These are phyloP conservation scores for Peucedramus taeniatus DNA, from an alignment of 2,113 vertebrate species.

Conservation along the genomic window DNA sequence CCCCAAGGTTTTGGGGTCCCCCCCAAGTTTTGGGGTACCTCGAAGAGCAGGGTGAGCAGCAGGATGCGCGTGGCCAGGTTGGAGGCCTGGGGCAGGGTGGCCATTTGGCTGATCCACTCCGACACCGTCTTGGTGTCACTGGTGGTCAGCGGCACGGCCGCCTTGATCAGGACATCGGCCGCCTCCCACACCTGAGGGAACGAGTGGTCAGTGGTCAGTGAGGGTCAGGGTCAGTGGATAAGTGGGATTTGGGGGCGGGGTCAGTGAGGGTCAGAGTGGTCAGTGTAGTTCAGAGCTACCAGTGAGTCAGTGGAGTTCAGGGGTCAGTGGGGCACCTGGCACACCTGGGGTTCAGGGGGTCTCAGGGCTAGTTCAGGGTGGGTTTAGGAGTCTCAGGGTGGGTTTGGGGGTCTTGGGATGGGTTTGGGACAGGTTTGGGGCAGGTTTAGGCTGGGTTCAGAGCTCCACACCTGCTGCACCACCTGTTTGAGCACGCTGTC, in stretches of 20 bases:
- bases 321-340: no score
- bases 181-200: background rate
- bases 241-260: no score
- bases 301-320: no score
- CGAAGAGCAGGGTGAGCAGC: background rate
- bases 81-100: background rate
- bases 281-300: no score
- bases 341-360: background rate
- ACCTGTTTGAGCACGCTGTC: background rate
- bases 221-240: background rate
- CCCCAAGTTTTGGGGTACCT: background rate
- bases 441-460: background rate
- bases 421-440: background rate
- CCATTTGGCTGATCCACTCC: background rate
- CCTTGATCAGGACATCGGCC: background rate
- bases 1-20: no score
- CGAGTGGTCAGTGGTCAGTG: no score
- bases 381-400: no score
- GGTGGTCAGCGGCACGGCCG: background rate
- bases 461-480: background rate
- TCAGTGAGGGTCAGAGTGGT: no score
- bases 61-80: background rate
- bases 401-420: no score
- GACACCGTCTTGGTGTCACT: background rate
- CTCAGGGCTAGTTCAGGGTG: background rate